Conservation (phyloP, 2,113 vertebrate genomes). For the Oplegnathus fasciatus region DNA sequence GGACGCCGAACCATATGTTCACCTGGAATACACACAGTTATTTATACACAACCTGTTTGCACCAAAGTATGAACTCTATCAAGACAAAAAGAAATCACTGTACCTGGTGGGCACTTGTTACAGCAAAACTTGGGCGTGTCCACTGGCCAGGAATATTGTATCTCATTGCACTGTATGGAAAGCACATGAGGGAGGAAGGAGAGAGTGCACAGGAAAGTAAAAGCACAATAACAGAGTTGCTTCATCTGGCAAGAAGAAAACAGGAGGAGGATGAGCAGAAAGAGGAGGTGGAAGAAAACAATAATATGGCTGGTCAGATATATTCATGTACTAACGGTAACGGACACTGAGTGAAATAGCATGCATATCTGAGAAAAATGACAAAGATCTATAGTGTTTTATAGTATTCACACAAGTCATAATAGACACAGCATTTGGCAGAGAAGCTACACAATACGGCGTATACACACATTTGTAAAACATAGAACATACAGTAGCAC, state of each 20-base stretch:
- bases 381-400: not conserved
- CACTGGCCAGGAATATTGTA: conserved; percentile 44
- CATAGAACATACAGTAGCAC: not conserved
- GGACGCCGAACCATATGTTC: accelerated
- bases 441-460: not conserved
- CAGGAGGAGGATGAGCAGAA: not conserved
- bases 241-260: conserved; percentile 56
- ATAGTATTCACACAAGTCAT: not conserved
- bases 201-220: conserved; percentile 39
- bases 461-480: not conserved
- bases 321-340: not conserved
- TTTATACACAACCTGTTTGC: not conserved
- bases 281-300: not conserved
- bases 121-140: not conserved
- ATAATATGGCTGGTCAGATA: not conserved
- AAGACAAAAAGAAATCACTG: not conserved
- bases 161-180: conserved; percentile 1
- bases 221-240: not conserved
- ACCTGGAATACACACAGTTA: conserved; percentile 57
- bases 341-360: not conserved
- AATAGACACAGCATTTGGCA: not conserved
- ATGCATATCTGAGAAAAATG: not conserved
- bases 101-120: conserved; percentile 72
- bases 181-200: not conserved
- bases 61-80: not conserved